A percentile compares a stretch with the other conserved stretches of the same genome.
Evolutionary conservation across 2,797 vertebrate genomes (phyloP).

Genomic region (Crenichthys baileyi): DNA sequence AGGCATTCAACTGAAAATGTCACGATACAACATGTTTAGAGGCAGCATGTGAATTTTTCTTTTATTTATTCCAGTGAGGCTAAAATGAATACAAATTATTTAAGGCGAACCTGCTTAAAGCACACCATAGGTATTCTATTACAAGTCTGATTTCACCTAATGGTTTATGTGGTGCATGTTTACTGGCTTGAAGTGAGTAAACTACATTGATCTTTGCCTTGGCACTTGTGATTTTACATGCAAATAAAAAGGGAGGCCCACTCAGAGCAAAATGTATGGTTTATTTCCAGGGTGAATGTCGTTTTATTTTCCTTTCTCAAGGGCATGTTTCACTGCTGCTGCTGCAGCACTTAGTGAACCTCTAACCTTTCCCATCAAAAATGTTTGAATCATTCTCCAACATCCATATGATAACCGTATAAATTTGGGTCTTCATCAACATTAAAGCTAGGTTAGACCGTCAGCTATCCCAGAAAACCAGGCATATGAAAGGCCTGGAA

Average conservation of each 20-base stretch:
- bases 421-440: slow-evolving; percentile 81
- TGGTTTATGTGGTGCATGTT: slow-evolving; percentile 60
- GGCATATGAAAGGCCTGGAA: slow-evolving; percentile 69
- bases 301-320: slow-evolving; percentile 61
- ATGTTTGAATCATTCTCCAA: slow-evolving; percentile 67
- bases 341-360: slow-evolving; percentile 55
- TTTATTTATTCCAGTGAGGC: slow-evolving; percentile 54
- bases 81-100: slow-evolving; percentile 65
- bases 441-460: slow-evolving; percentile 72
- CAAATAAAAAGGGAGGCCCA: slow-evolving; percentile 68
- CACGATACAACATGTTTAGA: slow-evolving; percentile 67
- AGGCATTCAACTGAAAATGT: slow-evolving; percentile 75
- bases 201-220: slow-evolving; percentile 66
- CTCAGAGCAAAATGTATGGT: slow-evolving; percentile 44
- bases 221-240: slow-evolving; percentile 73
- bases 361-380: slow-evolving; percentile 69
- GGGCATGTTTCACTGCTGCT: slow-evolving; percentile 60
- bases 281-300: slow-evolving; percentile 68
- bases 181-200: slow-evolving; percentile 59
- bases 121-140: slow-evolving; percentile 61
- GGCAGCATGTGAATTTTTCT: slow-evolving; percentile 58
- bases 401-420: slow-evolving; percentile 80
- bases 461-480: slow-evolving; percentile 68
- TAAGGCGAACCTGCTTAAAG: slow-evolving; percentile 37
- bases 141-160: slow-evolving; percentile 68